Conservation (phyloP, 2,797 vertebrate genomes). For the Pseudochromis fuscus region DNA sequence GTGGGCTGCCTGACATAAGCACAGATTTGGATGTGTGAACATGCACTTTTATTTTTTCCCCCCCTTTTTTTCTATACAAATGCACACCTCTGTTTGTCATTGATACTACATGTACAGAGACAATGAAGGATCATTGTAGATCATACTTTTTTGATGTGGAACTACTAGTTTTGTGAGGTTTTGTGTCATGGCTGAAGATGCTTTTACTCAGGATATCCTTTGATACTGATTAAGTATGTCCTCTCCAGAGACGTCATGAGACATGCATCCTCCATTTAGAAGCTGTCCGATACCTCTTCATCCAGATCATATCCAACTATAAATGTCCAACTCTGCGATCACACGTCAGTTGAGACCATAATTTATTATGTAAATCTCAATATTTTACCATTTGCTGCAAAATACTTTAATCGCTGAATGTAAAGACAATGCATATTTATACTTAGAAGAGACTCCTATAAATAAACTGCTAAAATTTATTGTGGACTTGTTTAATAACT, state of each 20-base stretch:
- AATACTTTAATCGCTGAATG: constrained; percentile 80
- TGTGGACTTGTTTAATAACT: constrained; percentile 16
- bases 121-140: constrained; percentile 70
- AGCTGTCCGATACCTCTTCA: constrained; percentile 73
- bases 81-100: constrained; percentile 70
- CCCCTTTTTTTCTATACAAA: constrained; percentile 58
- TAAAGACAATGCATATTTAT: constrained; percentile 85
- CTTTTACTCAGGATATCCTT: constrained; percentile 83
- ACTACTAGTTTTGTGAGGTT: constrained; percentile 72
- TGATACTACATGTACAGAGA: constrained; percentile 66
- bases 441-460: constrained; percentile 75
- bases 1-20: constrained; percentile 64
- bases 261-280: constrained; percentile 63
- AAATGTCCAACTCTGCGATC: constrained; percentile 77
- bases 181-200: constrained; percentile 71
- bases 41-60: constrained; percentile 73
- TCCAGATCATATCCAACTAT: constrained; percentile 66
- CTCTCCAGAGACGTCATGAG: constrained; percentile 61
- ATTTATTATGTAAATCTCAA: constrained; percentile 86
- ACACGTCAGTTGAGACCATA: constrained; percentile 76
- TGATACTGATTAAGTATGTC: constrained; percentile 74
- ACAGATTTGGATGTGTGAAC: constrained; percentile 74
- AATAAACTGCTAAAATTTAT: constrained; percentile 75
- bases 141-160: constrained; percentile 71
- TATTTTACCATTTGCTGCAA: constrained; percentile 81